Evolutionary conservation across 2,113 vertebrate species (phyloP).

Genomic region (Blennius ocellaris): DNA sequence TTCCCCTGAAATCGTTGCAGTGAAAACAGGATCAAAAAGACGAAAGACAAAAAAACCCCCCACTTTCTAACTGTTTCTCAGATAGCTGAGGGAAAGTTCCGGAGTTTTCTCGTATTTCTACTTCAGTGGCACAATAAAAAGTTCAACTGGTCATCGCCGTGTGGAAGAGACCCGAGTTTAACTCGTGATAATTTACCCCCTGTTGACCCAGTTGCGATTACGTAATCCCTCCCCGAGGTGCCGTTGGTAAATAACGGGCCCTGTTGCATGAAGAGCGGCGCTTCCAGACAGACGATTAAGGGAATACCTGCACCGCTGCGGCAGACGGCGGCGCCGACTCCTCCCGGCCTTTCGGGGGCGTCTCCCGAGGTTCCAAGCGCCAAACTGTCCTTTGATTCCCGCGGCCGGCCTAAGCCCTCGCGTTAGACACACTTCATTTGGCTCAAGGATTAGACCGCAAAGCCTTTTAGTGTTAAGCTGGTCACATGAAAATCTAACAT

Average conservation of each 20-base stretch:
- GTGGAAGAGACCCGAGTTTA: no score
- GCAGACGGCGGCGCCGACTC: background rate
- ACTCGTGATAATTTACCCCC: no score
- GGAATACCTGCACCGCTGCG: slow-evolving; percentile 1
- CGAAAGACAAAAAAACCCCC: no score
- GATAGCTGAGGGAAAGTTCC: no score
- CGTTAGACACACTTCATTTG: slow-evolving; percentile 76
- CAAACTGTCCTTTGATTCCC: slow-evolving; percentile 59
- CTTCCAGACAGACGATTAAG: background rate
- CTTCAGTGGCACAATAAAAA: no score
- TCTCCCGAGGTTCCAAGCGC: slow-evolving; percentile 3
- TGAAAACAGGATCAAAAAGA: no score
- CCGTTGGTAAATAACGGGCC: background rate
- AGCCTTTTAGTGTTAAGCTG: slow-evolving; percentile 79
- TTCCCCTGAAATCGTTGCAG: no score
- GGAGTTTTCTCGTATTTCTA: no score
- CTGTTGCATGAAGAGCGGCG: background rate
- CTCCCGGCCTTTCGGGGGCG: slow-evolving; percentile 11
- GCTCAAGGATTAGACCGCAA: slow-evolving; percentile 76
- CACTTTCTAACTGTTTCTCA: no score
- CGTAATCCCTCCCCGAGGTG: no score
- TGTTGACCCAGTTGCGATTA: no score
- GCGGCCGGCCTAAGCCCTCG: slow-evolving; percentile 47
- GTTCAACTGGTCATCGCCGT: no score
- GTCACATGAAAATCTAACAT: slow-evolving; percentile 72